phyloP scores from a whole-genome alignment of 2,113 vertebrate species.

The Cebidichthys violaceus region DNA sequence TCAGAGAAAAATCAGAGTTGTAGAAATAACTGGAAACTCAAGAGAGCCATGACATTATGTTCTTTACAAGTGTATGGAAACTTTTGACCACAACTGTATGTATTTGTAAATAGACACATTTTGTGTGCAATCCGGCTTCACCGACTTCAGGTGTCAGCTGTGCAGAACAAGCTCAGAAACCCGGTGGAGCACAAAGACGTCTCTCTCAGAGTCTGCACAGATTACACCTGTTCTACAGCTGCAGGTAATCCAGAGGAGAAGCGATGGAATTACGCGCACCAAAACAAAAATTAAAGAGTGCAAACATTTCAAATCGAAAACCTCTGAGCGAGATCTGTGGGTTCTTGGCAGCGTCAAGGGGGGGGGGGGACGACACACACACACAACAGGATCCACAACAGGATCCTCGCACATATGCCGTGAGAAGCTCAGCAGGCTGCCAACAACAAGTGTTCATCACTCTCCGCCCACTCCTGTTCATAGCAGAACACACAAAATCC shows the following conservation, averaged over 20 bases:
- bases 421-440: conserved; percentile 66
- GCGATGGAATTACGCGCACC: conserved; percentile 63
- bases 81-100: too few relatives aligned
- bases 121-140: neutral
- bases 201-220: neutral
- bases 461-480: conserved; percentile 70
- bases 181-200: too few relatives aligned
- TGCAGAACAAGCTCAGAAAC: neutral
- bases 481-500: conserved; percentile 26
- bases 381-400: conserved; percentile 76
- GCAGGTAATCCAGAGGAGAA: conserved; percentile 48
- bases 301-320: conserved; percentile 67
- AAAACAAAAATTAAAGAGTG: conserved; percentile 64
- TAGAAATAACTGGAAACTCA: too few relatives aligned
- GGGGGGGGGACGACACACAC: too few relatives aligned
- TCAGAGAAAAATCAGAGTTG: too few relatives aligned
- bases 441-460: conserved; percentile 69
- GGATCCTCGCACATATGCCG: conserved; percentile 77
- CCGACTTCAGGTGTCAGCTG: neutral
- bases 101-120: too few relatives aligned
- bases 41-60: too few relatives aligned
- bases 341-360: conserved; percentile 67
- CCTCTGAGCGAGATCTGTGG: conserved; percentile 68
- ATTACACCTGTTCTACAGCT: conserved; percentile 53
- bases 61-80: too few relatives aligned